These are phyloP conservation scores for Hydrotaea cyrtoneurina DNA, from an alignment of 2,888 invertebrate species.

Conservation along the genomic window DNA sequence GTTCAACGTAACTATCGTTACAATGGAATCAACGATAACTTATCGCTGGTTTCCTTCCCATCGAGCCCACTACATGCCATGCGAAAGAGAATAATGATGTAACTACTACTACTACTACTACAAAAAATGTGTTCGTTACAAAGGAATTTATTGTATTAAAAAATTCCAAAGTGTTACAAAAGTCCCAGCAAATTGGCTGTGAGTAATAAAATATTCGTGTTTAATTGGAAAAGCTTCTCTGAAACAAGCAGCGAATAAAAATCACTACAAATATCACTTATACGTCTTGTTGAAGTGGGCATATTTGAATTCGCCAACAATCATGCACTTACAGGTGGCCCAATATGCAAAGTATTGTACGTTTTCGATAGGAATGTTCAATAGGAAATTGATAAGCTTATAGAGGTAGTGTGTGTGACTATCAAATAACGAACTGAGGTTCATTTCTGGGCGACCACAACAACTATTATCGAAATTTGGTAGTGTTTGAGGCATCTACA, in stretches of 20 bases:
- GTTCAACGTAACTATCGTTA: no score
- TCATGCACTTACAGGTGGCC: not conserved
- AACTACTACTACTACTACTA: slow-evolving; percentile 26
- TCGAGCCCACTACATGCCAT: not conserved
- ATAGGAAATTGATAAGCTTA: no score
- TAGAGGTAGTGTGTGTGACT: no score
- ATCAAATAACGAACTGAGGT: no score
- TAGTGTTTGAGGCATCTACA: no score
- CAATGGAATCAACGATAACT: not conserved
- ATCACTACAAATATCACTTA: slow-evolving; percentile 9
- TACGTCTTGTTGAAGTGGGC: not conserved
- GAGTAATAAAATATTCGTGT: slow-evolving; percentile 25
- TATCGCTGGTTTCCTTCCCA: not conserved
- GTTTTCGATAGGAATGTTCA: no score
- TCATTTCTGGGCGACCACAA: no score
- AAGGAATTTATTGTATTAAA: slow-evolving; percentile 31
- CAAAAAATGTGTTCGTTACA: not conserved
- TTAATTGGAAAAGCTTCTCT: not conserved
- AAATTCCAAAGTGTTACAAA: slow-evolving; percentile 30
- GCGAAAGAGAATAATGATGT: slow-evolving; percentile 27
- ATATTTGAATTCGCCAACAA: slow-evolving; percentile 5
- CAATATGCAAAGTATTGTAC: no score
- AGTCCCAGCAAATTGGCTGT: slow-evolving; percentile 17
- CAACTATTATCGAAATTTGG: no score
- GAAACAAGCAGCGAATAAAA: not conserved